Evolutionary conservation across 2,888 invertebrate species (phyloP), one percentile per base, ranked within the genome.

Genomic region (Cyaniris semiargus): DNA sequence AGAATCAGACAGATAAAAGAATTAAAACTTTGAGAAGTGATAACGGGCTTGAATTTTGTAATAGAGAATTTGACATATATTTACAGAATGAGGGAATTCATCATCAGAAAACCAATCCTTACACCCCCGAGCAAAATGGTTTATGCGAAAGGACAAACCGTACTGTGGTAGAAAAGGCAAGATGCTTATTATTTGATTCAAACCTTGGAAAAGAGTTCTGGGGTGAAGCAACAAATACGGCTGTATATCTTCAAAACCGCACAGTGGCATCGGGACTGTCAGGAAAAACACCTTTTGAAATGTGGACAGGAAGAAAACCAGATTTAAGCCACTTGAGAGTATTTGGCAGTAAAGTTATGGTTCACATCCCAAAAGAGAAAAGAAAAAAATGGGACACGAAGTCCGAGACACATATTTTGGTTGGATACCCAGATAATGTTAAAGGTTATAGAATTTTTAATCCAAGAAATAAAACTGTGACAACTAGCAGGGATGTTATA

Each of bases 31-130:
- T 18, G 15, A 56, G 56, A 15, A 56, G 18, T n/a, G 56, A 56
- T n/a, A 56, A 56, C 13, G 56, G 56, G n/a, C 8, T 5, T 5
- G 56, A 56, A 18, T 56, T 56, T 56, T 56, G 56, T 56, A 56
- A 56, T n/a, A n/a, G 18, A 18, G 18, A 18, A 18, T 56, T 56
- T 56, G n/a, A 56, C 1, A 13, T 13, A 18, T 56, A 71, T 58
- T 76, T 72, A 60, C 71, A 78, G 60, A 53, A 75, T 34, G 34
- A 34, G 34, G 34, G 34, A 6, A 34, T 34, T 34, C 6, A 34
- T 34, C 34, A 34, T 34, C 77, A 60, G 79, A 78, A 18, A 23
- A 15, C 31, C 2, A 27, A 27, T 15, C 70, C 70, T 13, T 70
- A 70, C 4, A 70, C 70, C 13, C 70, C 31, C 8, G 27, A 70